Conservation (phyloP, 2,113 vertebrate species). For the Eonycteris spelaea region DNA sequence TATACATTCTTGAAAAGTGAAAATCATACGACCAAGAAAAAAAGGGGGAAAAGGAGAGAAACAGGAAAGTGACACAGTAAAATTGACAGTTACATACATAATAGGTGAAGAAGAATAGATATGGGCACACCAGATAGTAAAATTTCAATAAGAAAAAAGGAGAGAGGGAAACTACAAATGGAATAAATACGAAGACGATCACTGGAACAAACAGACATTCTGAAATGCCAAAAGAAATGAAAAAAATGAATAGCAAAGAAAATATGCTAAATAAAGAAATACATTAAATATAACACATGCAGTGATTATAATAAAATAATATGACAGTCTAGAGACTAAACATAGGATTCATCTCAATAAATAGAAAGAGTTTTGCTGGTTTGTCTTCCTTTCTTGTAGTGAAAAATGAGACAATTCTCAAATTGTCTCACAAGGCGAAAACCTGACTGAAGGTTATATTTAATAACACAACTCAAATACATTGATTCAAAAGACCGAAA, state of each 20-base stretch:
- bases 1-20: not conserved
- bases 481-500: not conserved
- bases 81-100: not conserved
- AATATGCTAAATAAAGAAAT: not conserved
- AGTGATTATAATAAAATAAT: not conserved
- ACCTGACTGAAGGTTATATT: not conserved
- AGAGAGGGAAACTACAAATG: not conserved
- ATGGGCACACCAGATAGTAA: not conserved
- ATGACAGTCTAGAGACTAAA: not conserved
- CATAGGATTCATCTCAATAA: not conserved
- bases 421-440: not conserved
- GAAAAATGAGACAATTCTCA: not conserved
- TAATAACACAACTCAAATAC: not conserved
- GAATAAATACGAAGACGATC: not conserved
- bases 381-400: not conserved
- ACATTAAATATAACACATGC: not conserved
- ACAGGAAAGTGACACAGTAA: not conserved
- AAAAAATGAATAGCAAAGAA: not conserved
- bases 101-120: not conserved
- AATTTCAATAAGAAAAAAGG: not conserved
- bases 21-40: not conserved
- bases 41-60: not conserved
- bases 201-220: not conserved
- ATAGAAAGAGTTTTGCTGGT: not conserved
- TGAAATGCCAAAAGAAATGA: slow-evolving; percentile 4